Evolutionary conservation across 2,113 vertebrate species (phyloP).

Genomic region (Rhegmatorhina hoffmannsi): DNA sequence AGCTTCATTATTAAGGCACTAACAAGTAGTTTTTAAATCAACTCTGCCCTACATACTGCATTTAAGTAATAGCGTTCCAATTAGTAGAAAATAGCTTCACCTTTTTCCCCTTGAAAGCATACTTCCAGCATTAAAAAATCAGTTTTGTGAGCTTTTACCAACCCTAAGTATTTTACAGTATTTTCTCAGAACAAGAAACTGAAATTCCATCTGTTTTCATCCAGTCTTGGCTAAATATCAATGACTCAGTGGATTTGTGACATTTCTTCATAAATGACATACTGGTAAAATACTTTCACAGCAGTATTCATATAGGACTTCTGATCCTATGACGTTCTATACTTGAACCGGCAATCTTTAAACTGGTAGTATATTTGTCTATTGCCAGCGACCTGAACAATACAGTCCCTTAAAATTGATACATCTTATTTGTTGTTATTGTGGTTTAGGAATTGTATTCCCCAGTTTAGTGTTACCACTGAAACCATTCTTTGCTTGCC

Average conservation of each 20-base stretch:
- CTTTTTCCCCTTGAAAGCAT: not conserved
- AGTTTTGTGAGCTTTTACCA: not conserved
- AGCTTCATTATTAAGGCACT: not conserved
- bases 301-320: not conserved
- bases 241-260: not conserved
- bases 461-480: not conserved
- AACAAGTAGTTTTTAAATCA: not conserved
- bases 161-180: not conserved
- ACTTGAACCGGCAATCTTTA: not conserved
- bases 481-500: fast-evolving
- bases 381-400: not conserved
- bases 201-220: not conserved
- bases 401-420: not conserved
- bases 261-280: not conserved
- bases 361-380: not conserved
- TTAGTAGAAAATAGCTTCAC: not conserved
- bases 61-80: not conserved
- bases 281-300: not conserved
- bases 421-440: not conserved
- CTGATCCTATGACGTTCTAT: not conserved
- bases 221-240: not conserved
- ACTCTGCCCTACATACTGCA: not conserved
- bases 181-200: not conserved
- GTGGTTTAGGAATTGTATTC: not conserved
- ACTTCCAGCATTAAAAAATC: not conserved